Percentiles rank a stretch among this genome's conserved stretches.
Conservation (phyloP, 2,113 vertebrate genomes). For the Micronycteris hirsuta region DNA sequence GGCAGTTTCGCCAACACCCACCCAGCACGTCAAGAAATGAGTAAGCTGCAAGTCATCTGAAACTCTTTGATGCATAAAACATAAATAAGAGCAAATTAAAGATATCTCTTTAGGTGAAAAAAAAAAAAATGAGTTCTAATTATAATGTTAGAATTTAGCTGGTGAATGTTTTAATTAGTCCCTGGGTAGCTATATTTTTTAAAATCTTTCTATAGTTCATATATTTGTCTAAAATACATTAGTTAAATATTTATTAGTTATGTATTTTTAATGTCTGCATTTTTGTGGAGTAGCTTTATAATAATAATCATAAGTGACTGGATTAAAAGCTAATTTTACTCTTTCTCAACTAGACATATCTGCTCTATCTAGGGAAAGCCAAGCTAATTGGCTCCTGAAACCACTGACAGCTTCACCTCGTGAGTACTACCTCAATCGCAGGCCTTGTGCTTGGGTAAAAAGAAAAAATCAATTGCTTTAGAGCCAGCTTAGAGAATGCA, state of each 20-base stretch:
- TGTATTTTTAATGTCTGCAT: constrained; percentile 33
- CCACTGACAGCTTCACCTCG: neutral
- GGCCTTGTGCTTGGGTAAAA: neutral
- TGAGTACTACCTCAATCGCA: neutral
- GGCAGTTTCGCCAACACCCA: neutral
- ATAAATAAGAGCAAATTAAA: constrained; percentile 30
- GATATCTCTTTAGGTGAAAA: constrained; percentile 4
- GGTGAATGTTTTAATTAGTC: constrained; percentile 53
- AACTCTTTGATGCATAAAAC: neutral
- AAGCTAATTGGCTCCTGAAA: constrained; percentile 6
- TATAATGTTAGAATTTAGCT: constrained; percentile 28
- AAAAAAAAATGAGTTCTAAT: constrained; percentile 9
- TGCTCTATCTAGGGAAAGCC: neutral
- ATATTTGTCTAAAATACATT: constrained; percentile 39
- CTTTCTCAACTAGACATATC: neutral
- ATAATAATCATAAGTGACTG: neutral
- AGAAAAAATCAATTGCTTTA: neutral
- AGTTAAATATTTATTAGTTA: constrained; percentile 62
- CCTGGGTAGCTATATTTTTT: constrained; percentile 11
- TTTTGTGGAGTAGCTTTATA: constrained; percentile 21
- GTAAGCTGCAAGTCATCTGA: neutral
- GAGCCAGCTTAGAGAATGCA: neutral
- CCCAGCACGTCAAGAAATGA: neutral
- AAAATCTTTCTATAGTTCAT: neutral
- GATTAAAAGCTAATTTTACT: constrained; percentile 6